Evolutionary conservation across 2,113 vertebrate species (phyloP), one percentile per base, ranked within the genome.

Genomic region (Indicator indicator): DNA sequence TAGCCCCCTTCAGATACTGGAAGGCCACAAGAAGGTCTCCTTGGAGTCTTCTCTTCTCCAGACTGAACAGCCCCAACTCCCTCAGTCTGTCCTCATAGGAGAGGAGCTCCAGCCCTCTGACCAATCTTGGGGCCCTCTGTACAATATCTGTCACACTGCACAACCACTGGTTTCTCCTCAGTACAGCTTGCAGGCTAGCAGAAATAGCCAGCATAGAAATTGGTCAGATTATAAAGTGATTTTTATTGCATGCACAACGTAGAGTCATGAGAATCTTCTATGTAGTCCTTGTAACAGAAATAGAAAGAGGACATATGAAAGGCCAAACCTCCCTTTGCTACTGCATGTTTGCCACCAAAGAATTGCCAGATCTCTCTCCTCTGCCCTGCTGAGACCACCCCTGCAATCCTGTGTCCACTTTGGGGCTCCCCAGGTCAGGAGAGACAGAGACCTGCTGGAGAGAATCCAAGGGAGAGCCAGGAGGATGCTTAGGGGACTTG

Each of bases 261-360:
- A 92, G 21, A 83, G 74, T 12, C 75, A 56, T 12, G 3, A 83
- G 86, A 65, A 81, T 72, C 59, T 80, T 79, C 82, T 74, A 68
- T 60, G 71, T 23, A 32, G 48, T 28, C 79, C 82, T 83, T 88
- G 38, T 74, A 95, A 89, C 52, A 83, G 82, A 88, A 88, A 56
- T 65, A 83, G 82, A 88, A 88, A 56, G 65, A 44, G 11, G 59
- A 83, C 72, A 87, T 91, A 65, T 91, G 94, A 95, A 96, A 93
- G 88, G 82, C 71, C 54, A 77, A 62, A 85, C 79, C 58, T 89
- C 52, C 64, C 38, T 78, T 83, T 62, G 44, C 65, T 48, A 68
- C 62, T 4, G 0, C 83, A 9, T 62, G 85, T 36, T 93, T 70
- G 88, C 77, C 72, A 86, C 23, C 13, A 8, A 83, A 80, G 62